A percentile compares a stretch with the other conserved stretches of the same genome.
These are phyloP conservation scores for Tachypleus tridentatus DNA, from an alignment of 1,140 invertebrate genomes.

Conservation along the genomic window DNA sequence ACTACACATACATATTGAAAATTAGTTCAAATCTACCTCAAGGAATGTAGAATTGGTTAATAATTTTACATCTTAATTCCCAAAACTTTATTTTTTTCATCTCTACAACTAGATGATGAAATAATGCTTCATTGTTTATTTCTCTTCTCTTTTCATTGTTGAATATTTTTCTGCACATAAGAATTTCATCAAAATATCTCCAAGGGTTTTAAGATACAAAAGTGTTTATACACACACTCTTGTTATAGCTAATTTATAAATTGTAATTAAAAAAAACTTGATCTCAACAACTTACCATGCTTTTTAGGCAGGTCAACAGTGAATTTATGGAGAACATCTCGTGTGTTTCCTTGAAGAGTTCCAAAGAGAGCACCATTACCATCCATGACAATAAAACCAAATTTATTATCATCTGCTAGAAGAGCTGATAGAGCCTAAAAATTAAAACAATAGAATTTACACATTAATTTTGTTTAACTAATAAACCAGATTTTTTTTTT, in stretches of 20 bases:
- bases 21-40: too few relatives aligned
- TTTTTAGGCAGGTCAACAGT: constrained; percentile 99
- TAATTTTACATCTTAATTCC: too few relatives aligned
- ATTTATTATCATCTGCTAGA: constrained; percentile 97
- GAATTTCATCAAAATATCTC: too few relatives aligned
- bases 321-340: constrained; percentile 96
- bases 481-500: too few relatives aligned
- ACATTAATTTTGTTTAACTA: too few relatives aligned
- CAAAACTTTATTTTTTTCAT: too few relatives aligned
- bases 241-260: not conserved
- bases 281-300: constrained; percentile 57
- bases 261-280: not conserved
- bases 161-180: too few relatives aligned
- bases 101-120: too few relatives aligned
- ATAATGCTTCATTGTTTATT: too few relatives aligned
- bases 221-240: constrained; percentile 9
- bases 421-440: constrained; percentile 72
- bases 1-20: too few relatives aligned
- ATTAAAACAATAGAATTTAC: not conserved
- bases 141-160: too few relatives aligned
- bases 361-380: constrained; percentile 98
- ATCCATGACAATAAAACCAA: constrained; percentile 99
- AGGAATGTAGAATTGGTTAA: too few relatives aligned
- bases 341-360: constrained; percentile 80
- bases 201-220: not conserved